Percentiles rank a stretch among this genome's conserved stretches.
phyloP scores from a whole-genome alignment of 2,113 vertebrate genomes.

The Scortum barcoo region DNA sequence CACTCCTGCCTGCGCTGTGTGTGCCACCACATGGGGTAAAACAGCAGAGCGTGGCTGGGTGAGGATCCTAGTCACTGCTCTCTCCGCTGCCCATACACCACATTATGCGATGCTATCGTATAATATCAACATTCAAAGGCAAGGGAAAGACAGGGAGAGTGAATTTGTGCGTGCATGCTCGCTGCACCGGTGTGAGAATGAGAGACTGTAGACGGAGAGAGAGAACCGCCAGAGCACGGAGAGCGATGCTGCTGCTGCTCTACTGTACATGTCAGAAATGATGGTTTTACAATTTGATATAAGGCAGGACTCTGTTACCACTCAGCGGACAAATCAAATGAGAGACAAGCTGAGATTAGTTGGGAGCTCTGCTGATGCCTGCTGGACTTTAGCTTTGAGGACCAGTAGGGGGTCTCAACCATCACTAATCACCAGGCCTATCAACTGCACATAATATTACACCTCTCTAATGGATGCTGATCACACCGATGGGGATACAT shows the following conservation, averaged over 20 bases:
- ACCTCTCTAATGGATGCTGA: slow-evolving; percentile 3
- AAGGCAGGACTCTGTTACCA: slow-evolving; percentile 31
- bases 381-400: slow-evolving; percentile 51
- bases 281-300: slow-evolving; percentile 47
- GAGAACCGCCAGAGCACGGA: slow-evolving; percentile 49
- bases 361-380: slow-evolving; percentile 29
- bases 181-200: slow-evolving; percentile 36
- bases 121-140: slow-evolving; percentile 69
- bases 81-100: slow-evolving; percentile 68
- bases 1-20: slow-evolving; percentile 76
- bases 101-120: slow-evolving; percentile 59
- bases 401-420: slow-evolving; percentile 67
- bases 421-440: slow-evolving; percentile 53
- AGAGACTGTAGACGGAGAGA: slow-evolving; percentile 50
- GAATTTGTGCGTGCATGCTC: slow-evolving; percentile 39
- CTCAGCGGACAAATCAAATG: slow-evolving; percentile 61
- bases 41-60: slow-evolving; percentile 69
- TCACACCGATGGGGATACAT: not conserved
- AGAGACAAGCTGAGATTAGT: slow-evolving; percentile 67
- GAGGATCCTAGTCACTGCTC: slow-evolving; percentile 67
- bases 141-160: slow-evolving; percentile 19
- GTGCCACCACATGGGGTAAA: slow-evolving; percentile 79
- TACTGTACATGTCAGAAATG: slow-evolving; percentile 47
- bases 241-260: slow-evolving; percentile 43
- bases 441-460: slow-evolving; percentile 21